These are phyloP conservation scores for Lepidocyrtinus sp. DNA, from an alignment of 2,888 invertebrate genomes.

Conservation along the genomic window DNA sequence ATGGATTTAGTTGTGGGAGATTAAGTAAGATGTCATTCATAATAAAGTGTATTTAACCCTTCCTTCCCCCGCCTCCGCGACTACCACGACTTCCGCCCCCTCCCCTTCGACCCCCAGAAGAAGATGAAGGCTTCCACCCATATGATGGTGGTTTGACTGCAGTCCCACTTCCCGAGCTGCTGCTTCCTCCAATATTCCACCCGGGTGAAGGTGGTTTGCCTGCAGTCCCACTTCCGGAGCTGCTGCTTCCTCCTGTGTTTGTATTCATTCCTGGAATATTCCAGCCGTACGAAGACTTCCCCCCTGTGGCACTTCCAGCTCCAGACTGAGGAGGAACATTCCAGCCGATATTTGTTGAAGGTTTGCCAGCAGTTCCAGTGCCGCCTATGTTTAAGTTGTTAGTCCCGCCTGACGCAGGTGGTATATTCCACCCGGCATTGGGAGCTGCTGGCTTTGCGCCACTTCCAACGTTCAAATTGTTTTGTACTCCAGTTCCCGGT, in stretches of 20 bases:
- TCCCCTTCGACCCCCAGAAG: constrained; percentile 28
- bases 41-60: constrained; percentile 64
- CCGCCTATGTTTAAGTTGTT: constrained; percentile 52
- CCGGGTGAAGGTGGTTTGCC: background rate
- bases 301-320: constrained; percentile 27
- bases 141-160: background rate
- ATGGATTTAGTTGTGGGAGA: too few species aligned
- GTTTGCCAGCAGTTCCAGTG: constrained; percentile 26
- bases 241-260: constrained; percentile 24
- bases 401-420: constrained; percentile 45
- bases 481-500: constrained; percentile 35
- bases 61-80: constrained; percentile 64
- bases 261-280: constrained; percentile 46
- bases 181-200: background rate
- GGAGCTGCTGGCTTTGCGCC: constrained; percentile 39
- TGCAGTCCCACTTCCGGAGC: constrained; percentile 22
- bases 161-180: background rate
- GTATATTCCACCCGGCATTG: constrained; percentile 63
- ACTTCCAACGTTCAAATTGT: constrained; percentile 56
- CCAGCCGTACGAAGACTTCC: constrained; percentile 56
- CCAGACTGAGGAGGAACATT: constrained; percentile 42
- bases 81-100: constrained; percentile 45
- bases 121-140: constrained; percentile 14
- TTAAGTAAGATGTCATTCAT: too few species aligned
- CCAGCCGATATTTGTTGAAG: constrained; percentile 52